phyloP scores from a whole-genome alignment of 2,797 vertebrate species.

The Masticophis lateralis region DNA sequence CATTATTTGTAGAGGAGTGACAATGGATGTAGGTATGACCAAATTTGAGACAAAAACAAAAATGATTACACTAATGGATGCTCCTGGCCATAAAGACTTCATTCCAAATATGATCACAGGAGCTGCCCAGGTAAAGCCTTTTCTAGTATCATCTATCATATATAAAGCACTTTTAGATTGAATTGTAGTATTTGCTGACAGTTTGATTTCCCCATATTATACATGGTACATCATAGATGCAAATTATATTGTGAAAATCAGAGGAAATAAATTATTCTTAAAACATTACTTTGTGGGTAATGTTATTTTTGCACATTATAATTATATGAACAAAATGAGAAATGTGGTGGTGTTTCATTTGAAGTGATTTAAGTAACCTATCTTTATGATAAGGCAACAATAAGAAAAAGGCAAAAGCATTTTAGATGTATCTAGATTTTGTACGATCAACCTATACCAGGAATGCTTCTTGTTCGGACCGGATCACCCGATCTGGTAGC shows the following conservation, averaged over 20 bases:
- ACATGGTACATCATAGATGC: neutral
- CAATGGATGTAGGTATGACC: conserved; percentile 99
- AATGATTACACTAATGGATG: conserved; percentile 96
- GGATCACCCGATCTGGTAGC: too few species aligned
- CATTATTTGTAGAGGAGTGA: conserved; percentile 86
- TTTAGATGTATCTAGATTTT: conserved; percentile 4
- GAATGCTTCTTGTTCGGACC: too few species aligned
- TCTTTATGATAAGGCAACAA: neutral
- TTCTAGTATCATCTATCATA: conserved; percentile 7
- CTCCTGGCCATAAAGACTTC: conserved; percentile 97
- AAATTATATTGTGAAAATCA: neutral
- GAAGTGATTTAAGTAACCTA: neutral
- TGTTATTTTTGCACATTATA: neutral
- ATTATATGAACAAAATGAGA: neutral
- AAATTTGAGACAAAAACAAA: conserved; percentile 95
- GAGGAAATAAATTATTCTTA: neutral
- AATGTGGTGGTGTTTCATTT: neutral
- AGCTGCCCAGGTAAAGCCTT: conserved; percentile 88
- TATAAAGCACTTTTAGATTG: neutral
- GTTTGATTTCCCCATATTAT: neutral
- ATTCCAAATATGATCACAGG: conserved; percentile 99
- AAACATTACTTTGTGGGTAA: neutral
- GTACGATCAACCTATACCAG: neutral
- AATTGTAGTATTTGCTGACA: neutral
- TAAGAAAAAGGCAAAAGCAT: neutral